phyloP scores from a whole-genome alignment of 2,797 vertebrate genomes.

The Gadopsis bispinosus region DNA sequence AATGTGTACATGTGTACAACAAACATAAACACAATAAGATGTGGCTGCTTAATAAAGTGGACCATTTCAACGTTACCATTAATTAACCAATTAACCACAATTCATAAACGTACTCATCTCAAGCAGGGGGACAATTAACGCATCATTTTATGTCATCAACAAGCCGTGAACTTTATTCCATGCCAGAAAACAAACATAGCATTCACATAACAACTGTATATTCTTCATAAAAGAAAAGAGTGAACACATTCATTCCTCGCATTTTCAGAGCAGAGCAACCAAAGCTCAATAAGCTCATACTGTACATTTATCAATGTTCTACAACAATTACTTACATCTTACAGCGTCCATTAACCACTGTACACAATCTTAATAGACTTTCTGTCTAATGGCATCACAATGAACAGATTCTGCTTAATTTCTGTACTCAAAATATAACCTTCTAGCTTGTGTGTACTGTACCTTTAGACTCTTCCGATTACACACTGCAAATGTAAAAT shows the following conservation, averaged over 20 bases:
- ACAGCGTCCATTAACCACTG: constrained; percentile 53
- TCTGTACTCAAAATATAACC: constrained; percentile 74
- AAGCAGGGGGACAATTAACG: not conserved
- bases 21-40: not conserved
- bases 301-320: constrained; percentile 65
- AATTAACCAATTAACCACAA: constrained; percentile 9
- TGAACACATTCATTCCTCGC: constrained; percentile 60
- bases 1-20: not conserved
- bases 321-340: constrained; percentile 57
- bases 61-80: not conserved
- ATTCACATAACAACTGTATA: constrained; percentile 68
- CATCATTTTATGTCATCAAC: constrained; percentile 42
- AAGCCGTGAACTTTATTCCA: constrained; percentile 82
- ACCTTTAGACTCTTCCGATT: constrained; percentile 41
- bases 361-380: constrained; percentile 52
- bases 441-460: constrained; percentile 48
- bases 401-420: constrained; percentile 39
- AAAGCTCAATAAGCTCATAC: constrained; percentile 37
- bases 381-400: constrained; percentile 35
- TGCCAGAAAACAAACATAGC: constrained; percentile 77
- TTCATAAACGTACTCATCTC: not conserved
- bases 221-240: constrained; percentile 56
- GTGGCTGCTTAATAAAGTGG: not conserved
- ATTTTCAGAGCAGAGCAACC: constrained; percentile 38
- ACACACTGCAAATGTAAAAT: constrained; percentile 57